Conservation (phyloP, 2,113 vertebrate genomes). For the Phyllostomus discolor region DNA sequence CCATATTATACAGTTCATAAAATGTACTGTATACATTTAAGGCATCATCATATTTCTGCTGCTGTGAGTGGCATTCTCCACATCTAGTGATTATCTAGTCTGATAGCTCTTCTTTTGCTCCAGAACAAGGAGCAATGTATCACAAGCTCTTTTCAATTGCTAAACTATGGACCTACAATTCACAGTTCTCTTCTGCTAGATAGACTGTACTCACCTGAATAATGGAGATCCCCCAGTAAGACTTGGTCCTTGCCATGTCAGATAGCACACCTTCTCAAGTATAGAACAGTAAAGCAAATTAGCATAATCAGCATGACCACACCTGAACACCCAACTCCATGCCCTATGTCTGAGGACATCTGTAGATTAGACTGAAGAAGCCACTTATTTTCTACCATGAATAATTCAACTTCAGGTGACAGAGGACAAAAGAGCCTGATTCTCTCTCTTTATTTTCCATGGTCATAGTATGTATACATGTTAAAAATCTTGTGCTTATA, state of each 20-base stretch:
- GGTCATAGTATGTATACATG: not conserved
- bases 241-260: not conserved
- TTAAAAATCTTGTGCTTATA: not conserved
- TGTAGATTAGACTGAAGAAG: not conserved
- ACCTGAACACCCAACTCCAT: not conserved
- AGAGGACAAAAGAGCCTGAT: not conserved
- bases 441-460: not conserved
- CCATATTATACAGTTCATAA: not conserved
- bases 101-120: not conserved
- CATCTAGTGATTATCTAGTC: not conserved
- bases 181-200: not conserved
- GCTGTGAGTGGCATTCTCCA: not conserved
- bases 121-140: not conserved
- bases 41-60: not conserved
- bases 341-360: not conserved
- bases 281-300: not conserved
- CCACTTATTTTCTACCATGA: not conserved
- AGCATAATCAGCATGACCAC: not conserved
- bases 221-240: not conserved
- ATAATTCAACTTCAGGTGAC: not conserved
- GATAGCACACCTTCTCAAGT: not conserved
- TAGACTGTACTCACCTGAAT: not conserved
- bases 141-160: not conserved
- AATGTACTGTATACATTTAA: not conserved
- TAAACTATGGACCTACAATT: not conserved